Evolutionary conservation across 2,888 invertebrate species (phyloP), one percentile per base, ranked within the genome.

Genomic region (Drosophila infuscata): DNA sequence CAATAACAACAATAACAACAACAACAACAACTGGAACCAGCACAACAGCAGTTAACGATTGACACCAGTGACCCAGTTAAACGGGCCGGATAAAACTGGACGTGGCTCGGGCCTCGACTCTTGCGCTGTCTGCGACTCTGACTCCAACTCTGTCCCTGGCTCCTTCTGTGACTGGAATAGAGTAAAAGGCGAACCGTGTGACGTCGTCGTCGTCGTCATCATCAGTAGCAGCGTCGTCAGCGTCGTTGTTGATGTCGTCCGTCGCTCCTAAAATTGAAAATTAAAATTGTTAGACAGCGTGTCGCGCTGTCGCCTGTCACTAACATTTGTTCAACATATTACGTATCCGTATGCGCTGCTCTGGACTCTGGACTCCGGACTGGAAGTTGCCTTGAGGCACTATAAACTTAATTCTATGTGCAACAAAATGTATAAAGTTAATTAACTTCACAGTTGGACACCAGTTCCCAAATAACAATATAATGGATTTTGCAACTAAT

Each of bases 241-340:
- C 38, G 61, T 51, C 38, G 67, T 33, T 66, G 52, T 25, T 57
- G 53, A 29, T 30, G 58, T 30, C 29, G 78, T 62, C 35, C 64
- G 77, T 68, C 74, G 70, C 69, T 54, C 78, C 70, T 88, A 70
- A 89, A 88, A 89, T 88, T 88, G 88, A 85, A 85, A 85, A 85
- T 85, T 89, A 88, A 85, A 89, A 85, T 89, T 84, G 88, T 85
- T 85, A 85, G 85, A 89, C 85, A 89, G 88, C 88, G 82, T 89
- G 84, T 85, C 84, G 84, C 84, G 85, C 79, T 89, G 85, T 84
- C 73, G 89, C 82, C 79, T 84, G 89, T 85, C 89, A 77, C 68
- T 58, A 70, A 69, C 85, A 74, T 70, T 84, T 74, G 79, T 63
- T 78, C 70, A 63, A 61, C 81, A 63, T 67, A 81, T 81, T 51